Evolutionary conservation across 2,888 invertebrate genomes (phyloP), one percentile per base, ranked within the genome.

Genomic region (Acleris holmiana): DNA sequence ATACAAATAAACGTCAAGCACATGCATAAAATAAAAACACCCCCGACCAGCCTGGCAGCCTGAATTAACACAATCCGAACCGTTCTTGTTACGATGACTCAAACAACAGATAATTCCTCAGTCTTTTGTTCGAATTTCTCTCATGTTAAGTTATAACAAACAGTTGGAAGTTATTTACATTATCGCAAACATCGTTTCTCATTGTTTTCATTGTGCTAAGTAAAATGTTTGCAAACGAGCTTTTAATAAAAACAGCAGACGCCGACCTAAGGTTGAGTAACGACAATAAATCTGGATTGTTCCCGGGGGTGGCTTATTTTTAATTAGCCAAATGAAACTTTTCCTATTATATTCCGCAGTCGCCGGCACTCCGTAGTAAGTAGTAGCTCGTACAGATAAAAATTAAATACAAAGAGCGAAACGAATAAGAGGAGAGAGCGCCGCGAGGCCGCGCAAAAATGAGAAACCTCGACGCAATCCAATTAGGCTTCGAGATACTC

Each of bases 311-410:
- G 80, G 85, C 82, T 87, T 85, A 84, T 87, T 90, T 89, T 89
- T 90, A 90, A 90, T 90, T 89, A 91, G 85, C 85, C 78, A 87
- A 89, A 90, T 89, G 88, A 87, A 89, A 89, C 84, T 89, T 89
- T 89, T 85, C 83, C 85, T 84, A 86, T 88, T 89, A 86, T 85
- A 83, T 83, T 85, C 80, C 74, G 73, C 79, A 79, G 77, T 77
- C 80, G 84, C 74, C 78, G 78, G 80, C 77, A 80, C 76, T 80
- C 76, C 73, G 72, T 72, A 73, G 72, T 77, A 68, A 69, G 69
- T 69, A 69, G 69, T 69, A 68, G 69, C 60, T 67, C 66, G 67
- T 77, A 79, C 74, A 83, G 83, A 84, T 84, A 84, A 84, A 86
- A 85, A 88, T 85, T 84, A 84, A 86, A 84, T 83, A 84, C 83